Base-by-base conservation (phyloP, 2,113 vertebrate species). In the Oreocharis arfaki region DNA sequence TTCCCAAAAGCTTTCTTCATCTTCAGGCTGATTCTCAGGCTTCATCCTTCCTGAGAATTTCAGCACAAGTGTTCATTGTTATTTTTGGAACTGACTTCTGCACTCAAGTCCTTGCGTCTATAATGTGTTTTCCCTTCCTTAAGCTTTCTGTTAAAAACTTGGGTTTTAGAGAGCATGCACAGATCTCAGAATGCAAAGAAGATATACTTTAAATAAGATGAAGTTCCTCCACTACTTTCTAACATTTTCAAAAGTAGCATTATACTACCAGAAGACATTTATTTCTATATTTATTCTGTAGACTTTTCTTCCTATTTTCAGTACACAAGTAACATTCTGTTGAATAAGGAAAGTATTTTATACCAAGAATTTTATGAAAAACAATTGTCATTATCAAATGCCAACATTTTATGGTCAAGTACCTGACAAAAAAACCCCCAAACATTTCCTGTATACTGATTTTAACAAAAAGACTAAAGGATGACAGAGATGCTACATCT, bases 21-120 rank as follows among this genome's bases (percentile, higher is more conserved):
- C 67, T 83, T 74, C 63, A 73, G 53, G 49, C 81, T 39, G 37
- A 91, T 95, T 97, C 94, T 94, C 94, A 93, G 63, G 77, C 81
- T 94, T 96, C 81, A 89, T 94, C 61, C 87, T 95, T 93, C 91
- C 94, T 91, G 89, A 95, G 87, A 91, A 93, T 32, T 91, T 87
- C 65, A 95, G 87, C 46, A 35, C 74, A 93, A 94, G 74, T 42
- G 67, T 42, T 82, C 84, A 70, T 28, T 89, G 86, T 95, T 97
- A 95, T 95, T 97, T 95, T 90, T 96, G 91, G 93, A 96, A 95
- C 89, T 20, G 41, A 84, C 41, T 96, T 84, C 53, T 89, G 56
- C 50, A 46, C 57, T 91, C 53, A 82, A 75, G 78, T 73, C 69
- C 87, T 82, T 68, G 44, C 49, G 61, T 73, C 13, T 52, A 41